phyloP scores from a whole-genome alignment of 2,113 vertebrate genomes.

The Pardalotus punctatus region DNA sequence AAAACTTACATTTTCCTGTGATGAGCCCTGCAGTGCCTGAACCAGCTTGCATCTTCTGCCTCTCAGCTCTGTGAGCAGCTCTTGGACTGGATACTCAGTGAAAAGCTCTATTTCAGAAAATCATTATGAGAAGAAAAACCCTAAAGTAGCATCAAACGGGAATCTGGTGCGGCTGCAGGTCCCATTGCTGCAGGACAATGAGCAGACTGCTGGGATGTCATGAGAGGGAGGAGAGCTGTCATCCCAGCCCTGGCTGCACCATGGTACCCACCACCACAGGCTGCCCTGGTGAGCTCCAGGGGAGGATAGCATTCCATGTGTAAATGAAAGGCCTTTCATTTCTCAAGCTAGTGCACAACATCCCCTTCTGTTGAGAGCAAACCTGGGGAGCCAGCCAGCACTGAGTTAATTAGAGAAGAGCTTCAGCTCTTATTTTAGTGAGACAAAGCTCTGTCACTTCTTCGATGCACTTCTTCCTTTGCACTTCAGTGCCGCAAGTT shows the following conservation, averaged over 20 bases:
- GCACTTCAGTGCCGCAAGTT: background rate
- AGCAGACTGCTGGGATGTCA: too few relatives aligned
- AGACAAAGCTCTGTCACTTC: background rate
- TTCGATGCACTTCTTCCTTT: background rate
- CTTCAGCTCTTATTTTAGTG: background rate
- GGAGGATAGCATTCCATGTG: background rate
- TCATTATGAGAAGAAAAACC: background rate
- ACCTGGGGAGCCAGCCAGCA: background rate
- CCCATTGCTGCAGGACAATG: background rate
- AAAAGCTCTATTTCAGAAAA: constrained; percentile 13
- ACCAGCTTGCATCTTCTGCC: background rate
- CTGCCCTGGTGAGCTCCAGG: background rate
- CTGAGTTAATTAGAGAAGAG: constrained; percentile 43
- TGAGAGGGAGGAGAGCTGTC: background rate
- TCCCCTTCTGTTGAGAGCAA: constrained; percentile 40
- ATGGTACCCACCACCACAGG: background rate
- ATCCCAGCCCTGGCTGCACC: fast-evolving
- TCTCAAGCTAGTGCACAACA: constrained; percentile 16
- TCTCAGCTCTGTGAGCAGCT: background rate
- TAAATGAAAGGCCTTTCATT: constrained; percentile 50
- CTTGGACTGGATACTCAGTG: background rate
- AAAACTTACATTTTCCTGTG: background rate
- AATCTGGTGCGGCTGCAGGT: background rate
- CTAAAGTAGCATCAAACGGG: background rate
- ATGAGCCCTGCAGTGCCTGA: background rate